These are phyloP conservation scores for Perdix hodgsoniae DNA, from an alignment of 2,797 vertebrate species.

Conservation along the genomic window DNA sequence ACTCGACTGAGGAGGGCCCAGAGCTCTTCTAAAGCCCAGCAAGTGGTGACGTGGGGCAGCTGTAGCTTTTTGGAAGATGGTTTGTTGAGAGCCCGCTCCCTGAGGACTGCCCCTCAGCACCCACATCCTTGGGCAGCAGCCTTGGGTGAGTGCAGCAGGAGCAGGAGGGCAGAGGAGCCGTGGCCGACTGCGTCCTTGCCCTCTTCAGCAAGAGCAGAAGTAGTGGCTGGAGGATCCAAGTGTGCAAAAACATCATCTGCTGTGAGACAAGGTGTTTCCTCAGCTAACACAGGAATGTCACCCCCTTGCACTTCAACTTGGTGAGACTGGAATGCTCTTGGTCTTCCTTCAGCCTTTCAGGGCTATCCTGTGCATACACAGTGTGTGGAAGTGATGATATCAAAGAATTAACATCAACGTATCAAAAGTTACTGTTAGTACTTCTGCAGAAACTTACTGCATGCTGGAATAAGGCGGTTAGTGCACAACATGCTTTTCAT, in stretches of 20 bases:
- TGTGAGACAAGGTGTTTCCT: not conserved
- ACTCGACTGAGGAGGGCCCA: not conserved
- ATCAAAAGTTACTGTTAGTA: not conserved
- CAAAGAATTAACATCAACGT: not conserved
- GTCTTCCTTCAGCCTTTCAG: not conserved
- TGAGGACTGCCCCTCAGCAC: not conserved
- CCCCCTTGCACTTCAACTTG: not conserved
- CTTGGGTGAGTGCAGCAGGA: not conserved
- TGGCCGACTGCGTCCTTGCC: not conserved
- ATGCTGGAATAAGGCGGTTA: not conserved
- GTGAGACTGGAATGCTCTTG: not conserved
- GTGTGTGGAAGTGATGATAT: not conserved
- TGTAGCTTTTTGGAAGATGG: not conserved
- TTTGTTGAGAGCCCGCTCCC: not conserved
- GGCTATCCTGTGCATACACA: not conserved
- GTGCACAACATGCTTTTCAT: not conserved
- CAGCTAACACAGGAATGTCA: not conserved
- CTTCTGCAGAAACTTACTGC: too few species aligned
- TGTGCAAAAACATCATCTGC: rapidly evolving
- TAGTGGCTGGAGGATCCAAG: not conserved
- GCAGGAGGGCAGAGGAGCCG: not conserved
- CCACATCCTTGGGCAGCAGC: not conserved
- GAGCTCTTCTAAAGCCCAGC: not conserved
- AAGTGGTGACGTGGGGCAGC: not conserved
- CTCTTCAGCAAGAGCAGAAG: rapidly evolving